These are phyloP conservation scores for Gymnarchus niloticus DNA, from an alignment of 2,113 vertebrate genomes.

Conservation along the genomic window DNA sequence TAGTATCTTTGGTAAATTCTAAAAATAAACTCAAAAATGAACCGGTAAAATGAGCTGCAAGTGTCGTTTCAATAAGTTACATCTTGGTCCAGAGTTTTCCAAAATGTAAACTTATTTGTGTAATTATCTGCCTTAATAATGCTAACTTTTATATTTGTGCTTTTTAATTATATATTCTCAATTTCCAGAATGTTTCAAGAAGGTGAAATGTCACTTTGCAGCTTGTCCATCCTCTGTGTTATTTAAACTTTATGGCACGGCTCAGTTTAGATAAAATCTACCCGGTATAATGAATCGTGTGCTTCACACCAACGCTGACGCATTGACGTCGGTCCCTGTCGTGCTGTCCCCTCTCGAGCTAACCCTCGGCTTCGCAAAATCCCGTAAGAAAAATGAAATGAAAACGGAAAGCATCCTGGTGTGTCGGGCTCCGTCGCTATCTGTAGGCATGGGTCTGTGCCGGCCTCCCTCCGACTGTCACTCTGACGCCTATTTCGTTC, in stretches of 20 bases:
- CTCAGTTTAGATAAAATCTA: neutral
- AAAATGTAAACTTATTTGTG: neutral
- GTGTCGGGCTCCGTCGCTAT: slow-evolving; percentile 30
- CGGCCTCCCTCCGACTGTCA: slow-evolving; percentile 34
- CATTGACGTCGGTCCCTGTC: slow-evolving; percentile 28
- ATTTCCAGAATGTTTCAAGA: neutral
- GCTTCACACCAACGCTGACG: neutral
- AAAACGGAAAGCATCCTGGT: slow-evolving; percentile 11
- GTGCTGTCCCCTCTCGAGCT: neutral
- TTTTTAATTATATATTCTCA: neutral
- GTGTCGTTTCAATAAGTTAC: neutral
- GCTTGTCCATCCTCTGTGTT: neutral
- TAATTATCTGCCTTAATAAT: neutral
- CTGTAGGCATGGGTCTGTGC: slow-evolving; percentile 34
- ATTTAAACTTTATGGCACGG: neutral
- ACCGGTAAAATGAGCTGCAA: neutral
- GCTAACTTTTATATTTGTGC: neutral
- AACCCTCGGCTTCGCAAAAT: neutral
- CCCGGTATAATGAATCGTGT: neutral
- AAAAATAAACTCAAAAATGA: neutral
- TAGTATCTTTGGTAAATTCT: neutral
- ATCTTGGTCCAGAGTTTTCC: neutral
- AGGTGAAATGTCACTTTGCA: neutral
- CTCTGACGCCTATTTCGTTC: slow-evolving; percentile 32
- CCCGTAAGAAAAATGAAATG: neutral